Conservation (phyloP, 1,140 invertebrate species). For the Listronotus oregonensis region DNA sequence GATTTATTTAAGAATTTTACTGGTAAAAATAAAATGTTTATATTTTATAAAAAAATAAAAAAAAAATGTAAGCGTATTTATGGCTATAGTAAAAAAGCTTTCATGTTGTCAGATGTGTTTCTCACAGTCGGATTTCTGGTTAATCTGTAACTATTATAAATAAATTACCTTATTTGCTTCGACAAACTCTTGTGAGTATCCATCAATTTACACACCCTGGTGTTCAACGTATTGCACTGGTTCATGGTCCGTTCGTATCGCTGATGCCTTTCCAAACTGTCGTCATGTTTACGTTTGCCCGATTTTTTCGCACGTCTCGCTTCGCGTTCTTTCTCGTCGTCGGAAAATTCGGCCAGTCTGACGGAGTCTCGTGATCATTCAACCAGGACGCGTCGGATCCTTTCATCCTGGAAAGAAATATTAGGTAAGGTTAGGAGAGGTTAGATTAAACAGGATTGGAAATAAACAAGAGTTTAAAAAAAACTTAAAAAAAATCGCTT, state of each 20-base stretch:
- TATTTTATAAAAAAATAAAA: no score
- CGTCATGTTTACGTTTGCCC: conserved; percentile 36
- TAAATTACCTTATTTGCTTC: conserved; percentile 18
- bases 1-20: no score
- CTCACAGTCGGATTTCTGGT: no score
- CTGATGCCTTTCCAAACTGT: conserved; percentile 44
- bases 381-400: conserved; percentile 70
- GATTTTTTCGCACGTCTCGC: conserved; percentile 1
- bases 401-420: conserved; percentile 64
- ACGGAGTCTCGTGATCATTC: conserved; percentile 80
- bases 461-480: no score
- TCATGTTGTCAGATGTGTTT: no score
- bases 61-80: no score
- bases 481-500: no score
- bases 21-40: no score
- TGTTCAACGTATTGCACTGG: conserved; percentile 45
- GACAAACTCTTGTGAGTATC: conserved; percentile 29
- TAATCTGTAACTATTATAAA: no score
- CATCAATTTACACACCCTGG: conserved; percentile 32
- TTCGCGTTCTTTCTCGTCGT: conserved; percentile 80
- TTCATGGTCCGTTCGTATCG: conserved; percentile 52
- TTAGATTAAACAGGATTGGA: no score
- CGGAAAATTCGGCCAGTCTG: conserved; percentile 77
- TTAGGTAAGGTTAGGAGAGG: no score
- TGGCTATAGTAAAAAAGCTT: no score